Percentiles rank a stretch among this genome's conserved stretches.
These are phyloP conservation scores for Hybognathus amarus DNA, from an alignment of 2,797 vertebrate genomes.

Conservation along the genomic window DNA sequence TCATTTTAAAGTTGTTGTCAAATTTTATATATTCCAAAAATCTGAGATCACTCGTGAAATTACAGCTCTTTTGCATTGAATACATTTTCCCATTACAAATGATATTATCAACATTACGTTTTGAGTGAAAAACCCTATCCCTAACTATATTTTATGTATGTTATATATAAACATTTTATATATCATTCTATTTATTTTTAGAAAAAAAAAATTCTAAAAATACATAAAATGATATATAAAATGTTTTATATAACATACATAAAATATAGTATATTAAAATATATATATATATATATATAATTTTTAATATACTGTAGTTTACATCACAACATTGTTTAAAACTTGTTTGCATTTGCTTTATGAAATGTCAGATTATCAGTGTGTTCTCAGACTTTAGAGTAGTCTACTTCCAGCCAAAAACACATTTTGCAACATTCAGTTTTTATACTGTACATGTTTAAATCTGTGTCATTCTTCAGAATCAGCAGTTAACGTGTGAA, in stretches of 20 bases:
- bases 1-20: not conserved
- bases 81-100: not conserved
- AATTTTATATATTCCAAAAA: not conserved
- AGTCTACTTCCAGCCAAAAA: no score
- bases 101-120: not conserved
- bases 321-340: not conserved
- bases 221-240: no score
- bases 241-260: no score
- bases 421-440: not conserved
- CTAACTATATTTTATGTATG: no score
- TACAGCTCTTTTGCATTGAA: not conserved
- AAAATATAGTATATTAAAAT: no score
- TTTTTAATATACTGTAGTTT: not conserved
- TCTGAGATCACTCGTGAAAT: not conserved
- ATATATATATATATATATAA: not conserved
- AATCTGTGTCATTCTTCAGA: not conserved
- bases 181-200: no score
- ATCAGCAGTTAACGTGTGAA: not conserved
- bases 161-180: no score
- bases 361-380: not conserved
- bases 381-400: not conserved
- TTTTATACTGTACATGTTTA: not conserved
- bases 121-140: not conserved
- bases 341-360: not conserved
- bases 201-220: no score